Conservation (phyloP, 2,113 vertebrate genomes). For the Cyphomyrus plagiostoma region DNA sequence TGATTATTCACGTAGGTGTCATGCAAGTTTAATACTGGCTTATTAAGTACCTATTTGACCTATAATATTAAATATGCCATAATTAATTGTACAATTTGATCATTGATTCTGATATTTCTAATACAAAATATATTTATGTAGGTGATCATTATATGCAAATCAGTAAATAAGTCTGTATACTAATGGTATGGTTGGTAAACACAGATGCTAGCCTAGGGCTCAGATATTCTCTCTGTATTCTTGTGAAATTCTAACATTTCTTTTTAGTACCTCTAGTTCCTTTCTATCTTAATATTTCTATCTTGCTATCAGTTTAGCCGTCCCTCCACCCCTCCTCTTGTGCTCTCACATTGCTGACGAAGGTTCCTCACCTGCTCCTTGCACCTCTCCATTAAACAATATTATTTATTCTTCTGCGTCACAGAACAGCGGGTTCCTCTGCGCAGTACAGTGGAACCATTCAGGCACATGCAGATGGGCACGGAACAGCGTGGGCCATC, state of each 20-base stretch:
- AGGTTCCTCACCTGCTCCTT: constrained; percentile 27
- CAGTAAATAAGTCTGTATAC: not conserved
- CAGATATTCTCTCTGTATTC: not conserved
- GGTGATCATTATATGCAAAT: not conserved
- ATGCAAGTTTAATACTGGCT: not conserved
- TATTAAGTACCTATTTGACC: not conserved
- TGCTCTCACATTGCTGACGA: not conserved
- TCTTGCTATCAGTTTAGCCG: too few relatives aligned
- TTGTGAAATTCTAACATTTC: not conserved
- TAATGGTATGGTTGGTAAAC: not conserved
- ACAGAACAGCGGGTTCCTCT: constrained; percentile 47
- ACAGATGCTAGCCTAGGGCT: not conserved
- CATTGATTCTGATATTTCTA: not conserved
- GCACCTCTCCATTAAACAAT: constrained; percentile 43
- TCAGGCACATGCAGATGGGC: constrained; percentile 38
- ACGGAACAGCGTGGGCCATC: constrained; percentile 8
- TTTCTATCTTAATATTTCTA: not conserved
- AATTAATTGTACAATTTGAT: not conserved
- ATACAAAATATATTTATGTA: not conserved
- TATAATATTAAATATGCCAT: not conserved
- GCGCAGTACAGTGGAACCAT: constrained; percentile 48
- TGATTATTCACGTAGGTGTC: not conserved
- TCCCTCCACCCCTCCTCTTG: not conserved
- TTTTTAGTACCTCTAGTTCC: not conserved
- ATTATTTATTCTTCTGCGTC: constrained; percentile 60